Base-by-base conservation (phyloP, 2,888 invertebrate species). In the Eupithecia tripunctaria region DNA sequence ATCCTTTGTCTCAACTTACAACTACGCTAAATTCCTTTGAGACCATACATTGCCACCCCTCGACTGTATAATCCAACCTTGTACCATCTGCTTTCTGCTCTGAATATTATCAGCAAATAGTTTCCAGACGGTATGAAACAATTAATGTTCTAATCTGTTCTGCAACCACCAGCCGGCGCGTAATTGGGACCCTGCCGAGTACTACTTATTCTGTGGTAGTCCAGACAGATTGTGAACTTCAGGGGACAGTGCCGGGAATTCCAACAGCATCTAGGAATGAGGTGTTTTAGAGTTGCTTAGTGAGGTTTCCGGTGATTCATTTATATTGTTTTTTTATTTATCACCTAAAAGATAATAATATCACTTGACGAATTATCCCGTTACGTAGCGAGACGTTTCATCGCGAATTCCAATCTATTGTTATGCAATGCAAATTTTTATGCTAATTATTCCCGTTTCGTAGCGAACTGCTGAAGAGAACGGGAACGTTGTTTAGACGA, bases 51-150 rank as follows among this genome's bases (percentile, higher is more conserved):
- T 10, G 10, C 36, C 29, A 21, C 21, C 21, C n/a, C 21, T 51
- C 56, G 56, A 56, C 25, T 3, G 56, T 2, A 14, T 25, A 51
- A 1, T 21, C 25, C 21, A 56, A 25, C 56, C 25, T 1, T 56
- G 56, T 25, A 56, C 56, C 56, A 14, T 56, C 56, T 56, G 56
- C 56, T 5, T 56, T 56, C 56, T 21, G 21, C n/a, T 51, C 51
- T 25, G 21, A 56, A 56, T 25, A 25, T 14, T 21, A 21, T 12
- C 25, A 3, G 25, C 25, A 25, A 56, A 56, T 51, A 56, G 21
- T 56, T 4, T 51, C 25, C 56, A 56, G 56, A 56, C 56, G 56
- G 25, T 56, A 56, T 14, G 2, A 21, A 56, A 25, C 56, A 14
- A 14, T 56, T 56, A 14, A 56, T 14, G 56, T 25, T 25, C 14